Evolutionary conservation across 1,140 invertebrate species (phyloP), one percentile per base, ranked within the genome.

Genomic region (Drosophila rufa): DNA sequence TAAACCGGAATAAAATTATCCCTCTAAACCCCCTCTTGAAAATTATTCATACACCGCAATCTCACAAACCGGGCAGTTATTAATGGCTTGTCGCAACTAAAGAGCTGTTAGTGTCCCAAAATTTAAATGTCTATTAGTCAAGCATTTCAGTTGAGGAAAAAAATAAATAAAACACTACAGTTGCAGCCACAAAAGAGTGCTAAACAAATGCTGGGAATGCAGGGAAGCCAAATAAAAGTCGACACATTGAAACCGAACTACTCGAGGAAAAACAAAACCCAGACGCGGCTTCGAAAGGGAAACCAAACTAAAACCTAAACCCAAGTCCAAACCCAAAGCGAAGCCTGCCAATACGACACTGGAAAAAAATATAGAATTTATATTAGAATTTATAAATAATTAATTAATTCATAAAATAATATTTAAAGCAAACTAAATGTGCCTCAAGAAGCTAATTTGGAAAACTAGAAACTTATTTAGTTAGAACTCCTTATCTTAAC

Each of bases 141-240:
- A 65, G 80, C 78, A 17, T 50, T 46, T 43, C 19, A 12, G 12
- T 17, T 38, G 22, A 7, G 58, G 56, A 40, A 46, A 48, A 30
- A 56, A 30, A 67, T 51, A 27, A 79, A 51, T 40, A 50, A 67
- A 36, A 36, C 19, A n/a, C 22, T 65, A 19, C 48, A 36, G 43
- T 25, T 15, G 74, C 59, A 70, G n/a, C 51, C 45, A 69, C 66
- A 53, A 46, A 74, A 58, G 25, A 79, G 46, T 51, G 60, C 25
- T 64, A 70, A 67, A 68, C 61, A 82, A 82, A 76, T 69, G 61
- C 66, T 64, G 50, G 36, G 45, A 61, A 62, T 43, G 19, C 53
- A 25, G 40, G 59, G 82, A 86, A 86, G 74, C 82, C 75, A 75
- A 82, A 86, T 56, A 79, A 82, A 87, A 86, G 83, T 87, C 66